Base-by-base conservation (phyloP, 2,113 vertebrate species). In the Tylochromis polylepis region DNA sequence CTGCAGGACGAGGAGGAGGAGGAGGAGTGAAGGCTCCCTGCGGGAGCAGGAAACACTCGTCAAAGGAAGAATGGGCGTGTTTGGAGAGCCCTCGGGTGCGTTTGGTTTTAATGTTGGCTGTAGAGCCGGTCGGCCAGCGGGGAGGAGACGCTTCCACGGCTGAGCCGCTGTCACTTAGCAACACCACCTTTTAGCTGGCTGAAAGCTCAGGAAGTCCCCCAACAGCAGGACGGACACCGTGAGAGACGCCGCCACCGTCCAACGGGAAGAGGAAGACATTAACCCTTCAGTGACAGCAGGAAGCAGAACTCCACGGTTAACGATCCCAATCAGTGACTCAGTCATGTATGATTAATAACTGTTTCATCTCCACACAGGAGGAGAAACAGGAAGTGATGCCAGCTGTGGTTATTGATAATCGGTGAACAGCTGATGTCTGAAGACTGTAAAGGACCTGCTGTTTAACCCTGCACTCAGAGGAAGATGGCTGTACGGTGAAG, bases 51-150 rank as follows among this genome's bases (percentile, higher is more conserved):
- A 90, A 86, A 79, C 27, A 18, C 41, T 11, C n/a, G 55, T 80
- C 53, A 29, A 27, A 82, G 55, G 59, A 85, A 80, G 75, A 79
- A 67, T 80, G 49, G 38, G 16, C 4, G 27, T 89, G 85, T 89
- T 85, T 87, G 85, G 8, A 85, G 70, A 85, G 59, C 59, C 85
- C 82, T 72, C 80, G 83, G 79, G 87, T 87, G 82, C 6, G 57
- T 89, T 90, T 87, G 91, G 3, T 87, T 87, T 91, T 67, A 29
- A 11, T 67, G 83, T 85, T 88, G 90, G 90, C 90, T 72, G 10
- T 8, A 5, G 57, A 72, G 65, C 3, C 1, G 5, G 58, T 14
- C 24, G 8, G 27, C 83, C 65, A 36, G 85, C 58, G 8, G 87
- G 87, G 81, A 84, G 56, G 83, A 87, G 88, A 87, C 85, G 57